Base-by-base conservation (phyloP, 2,888 invertebrate genomes). In the Oxycera nigricornis region DNA sequence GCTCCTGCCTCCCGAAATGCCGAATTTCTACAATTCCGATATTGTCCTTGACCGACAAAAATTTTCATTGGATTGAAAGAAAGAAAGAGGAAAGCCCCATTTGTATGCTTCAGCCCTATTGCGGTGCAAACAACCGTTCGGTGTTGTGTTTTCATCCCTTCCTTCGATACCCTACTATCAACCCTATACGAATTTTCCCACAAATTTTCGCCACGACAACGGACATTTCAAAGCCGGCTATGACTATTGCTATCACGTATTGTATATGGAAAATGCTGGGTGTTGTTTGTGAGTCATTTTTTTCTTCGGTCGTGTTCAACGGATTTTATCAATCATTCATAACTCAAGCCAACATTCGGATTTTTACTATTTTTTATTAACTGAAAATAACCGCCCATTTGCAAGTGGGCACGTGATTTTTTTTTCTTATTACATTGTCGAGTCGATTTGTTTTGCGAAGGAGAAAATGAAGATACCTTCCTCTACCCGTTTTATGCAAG, bases 311-410 rank as follows among this genome's bases (percentile, higher is more conserved):
- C 46, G 14, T 35, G 35, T 7, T 11, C 46, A 46, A 46, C 46
- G 46, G 46, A 46, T 46, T 46, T 46, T 46, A 46, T 46, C 46
- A 46, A 46, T 46, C 46, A 46, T 46, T 46, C 14, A 46, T 46
- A 46, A 46, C 17, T 46, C 46, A 46, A 46, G 17, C 46, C 17
- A 46, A 46, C 46, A 46, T 46, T 46, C 3, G 14, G 46, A 7
- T 46, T 46, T 46, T 46, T 3, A 46, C 46, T 46, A 46, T 46
- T 46, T 46, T 46, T 46, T n/a, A n/a, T n/a, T 46, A 46, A 46
- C 46, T 17, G 46, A 46, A 46, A 46, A 46, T 46, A 46, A 46
- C 46, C 46, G 46, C 17, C 17, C 2, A 46, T 17, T 46, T 46
- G 3, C 46, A 7, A n/a, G n/a, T n/a, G n/a, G n/a, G n/a, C n/a